Conservation (phyloP, 1,140 invertebrate genomes). For the Drosophila equinoxialis region DNA sequence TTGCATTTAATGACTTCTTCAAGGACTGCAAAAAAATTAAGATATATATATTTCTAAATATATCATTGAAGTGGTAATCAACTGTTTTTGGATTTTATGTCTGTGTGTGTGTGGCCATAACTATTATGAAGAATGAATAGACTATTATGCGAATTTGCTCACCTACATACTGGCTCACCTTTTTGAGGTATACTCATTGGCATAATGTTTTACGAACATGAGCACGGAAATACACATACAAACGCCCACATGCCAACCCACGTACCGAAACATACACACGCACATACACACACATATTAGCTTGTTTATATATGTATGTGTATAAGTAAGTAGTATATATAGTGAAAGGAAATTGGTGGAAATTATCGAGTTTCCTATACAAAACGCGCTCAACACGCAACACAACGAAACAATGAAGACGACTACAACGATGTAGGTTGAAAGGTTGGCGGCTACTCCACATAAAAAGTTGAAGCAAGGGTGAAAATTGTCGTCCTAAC, state of each 20-base stretch:
- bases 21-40: too few relatives aligned
- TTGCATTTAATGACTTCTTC: too few relatives aligned
- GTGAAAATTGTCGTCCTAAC: constrained; percentile 45
- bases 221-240: constrained; percentile 29
- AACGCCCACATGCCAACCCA: background rate
- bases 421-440: constrained; percentile 13
- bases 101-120: background rate
- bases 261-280: background rate
- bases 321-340: constrained; percentile 7
- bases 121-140: background rate
- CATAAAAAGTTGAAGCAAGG: constrained; percentile 20
- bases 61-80: background rate
- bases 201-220: constrained; percentile 59
- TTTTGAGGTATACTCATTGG: constrained; percentile 60
- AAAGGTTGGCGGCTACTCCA: constrained; percentile 5
- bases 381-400: constrained; percentile 77
- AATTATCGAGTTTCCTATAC: constrained; percentile 81
- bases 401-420: constrained; percentile 44
- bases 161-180: constrained; percentile 45
- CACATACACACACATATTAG: constrained; percentile 1
- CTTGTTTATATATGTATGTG: background rate
- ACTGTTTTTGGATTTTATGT: background rate
- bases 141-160: constrained; percentile 23
- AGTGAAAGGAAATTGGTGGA: constrained; percentile 76
- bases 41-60: too few relatives aligned